These are phyloP conservation scores for Xyrauchen texanus DNA, from an alignment of 2,113 vertebrate species.

Conservation along the genomic window DNA sequence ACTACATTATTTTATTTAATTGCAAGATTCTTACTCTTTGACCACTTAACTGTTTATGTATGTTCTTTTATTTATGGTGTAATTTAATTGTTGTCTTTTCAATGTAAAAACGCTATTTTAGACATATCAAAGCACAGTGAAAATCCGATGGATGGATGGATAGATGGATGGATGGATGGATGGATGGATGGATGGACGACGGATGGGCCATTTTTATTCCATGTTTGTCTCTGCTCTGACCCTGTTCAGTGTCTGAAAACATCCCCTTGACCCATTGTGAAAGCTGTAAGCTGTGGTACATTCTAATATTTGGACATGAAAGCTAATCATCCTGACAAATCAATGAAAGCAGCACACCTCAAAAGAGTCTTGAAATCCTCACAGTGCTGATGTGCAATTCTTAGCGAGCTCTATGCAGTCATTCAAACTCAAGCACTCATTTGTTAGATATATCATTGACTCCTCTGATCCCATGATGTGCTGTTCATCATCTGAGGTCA, in stretches of 20 bases:
- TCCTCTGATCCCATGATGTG: background rate
- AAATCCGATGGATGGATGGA: no score
- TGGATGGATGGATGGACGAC: no score
- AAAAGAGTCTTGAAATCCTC: slow-evolving; percentile 19
- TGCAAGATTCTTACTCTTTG: no score
- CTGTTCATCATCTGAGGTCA: background rate
- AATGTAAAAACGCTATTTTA: no score
- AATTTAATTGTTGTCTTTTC: no score
- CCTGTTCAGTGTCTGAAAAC: slow-evolving; percentile 10
- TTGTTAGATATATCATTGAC: background rate
- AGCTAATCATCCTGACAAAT: slow-evolving; percentile 37
- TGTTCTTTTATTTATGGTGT: no score
- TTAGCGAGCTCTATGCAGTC: slow-evolving; percentile 10
- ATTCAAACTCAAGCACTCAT: background rate
- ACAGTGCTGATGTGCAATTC: background rate
- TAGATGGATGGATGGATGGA: no score
- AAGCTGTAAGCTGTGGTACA: background rate
- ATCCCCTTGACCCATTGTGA: background rate
- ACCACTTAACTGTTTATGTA: no score
- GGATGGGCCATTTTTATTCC: background rate
- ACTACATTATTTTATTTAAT: no score
- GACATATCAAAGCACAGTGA: no score
- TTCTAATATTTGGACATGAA: slow-evolving; percentile 23
- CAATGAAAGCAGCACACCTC: slow-evolving; percentile 17
- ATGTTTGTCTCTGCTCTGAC: background rate